Evolutionary conservation across 2,888 invertebrate genomes (phyloP).

Genomic region (Apamea epomidion): DNA sequence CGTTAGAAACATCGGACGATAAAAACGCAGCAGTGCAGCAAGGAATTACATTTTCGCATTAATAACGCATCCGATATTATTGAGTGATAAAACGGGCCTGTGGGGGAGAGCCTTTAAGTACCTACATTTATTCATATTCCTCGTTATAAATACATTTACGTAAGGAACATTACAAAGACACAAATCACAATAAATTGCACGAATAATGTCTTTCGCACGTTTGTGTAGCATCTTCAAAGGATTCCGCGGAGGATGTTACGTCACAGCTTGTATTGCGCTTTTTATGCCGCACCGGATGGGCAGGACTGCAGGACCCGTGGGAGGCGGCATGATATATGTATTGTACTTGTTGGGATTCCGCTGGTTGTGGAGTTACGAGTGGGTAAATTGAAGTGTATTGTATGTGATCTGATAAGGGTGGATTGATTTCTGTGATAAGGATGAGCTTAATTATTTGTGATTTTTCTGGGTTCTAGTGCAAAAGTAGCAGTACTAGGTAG

Average conservation of each 20-base stretch:
- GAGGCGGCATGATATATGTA: constrained; percentile 46
- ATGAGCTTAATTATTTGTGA: not conserved
- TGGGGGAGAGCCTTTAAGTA: not conserved
- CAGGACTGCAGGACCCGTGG: constrained; percentile 43
- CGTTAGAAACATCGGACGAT: no score
- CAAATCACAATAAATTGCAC: constrained; percentile 41
- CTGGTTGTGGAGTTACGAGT: constrained; percentile 4
- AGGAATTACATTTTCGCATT: no score
- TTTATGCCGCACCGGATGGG: constrained; percentile 58
- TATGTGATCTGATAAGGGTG: constrained; percentile 21
- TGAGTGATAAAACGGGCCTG: not conserved
- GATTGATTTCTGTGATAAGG: not conserved
- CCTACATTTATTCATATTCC: not conserved
- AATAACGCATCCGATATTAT: not conserved
- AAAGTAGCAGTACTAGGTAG: not conserved
- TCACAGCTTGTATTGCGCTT: constrained; percentile 58
- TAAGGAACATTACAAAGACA: constrained; percentile 16
- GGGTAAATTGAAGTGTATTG: not conserved
- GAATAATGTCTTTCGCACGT: constrained; percentile 40
- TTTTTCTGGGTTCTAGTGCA: not conserved
- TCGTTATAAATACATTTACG: constrained; percentile 8
- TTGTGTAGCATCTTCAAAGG: constrained; percentile 45
- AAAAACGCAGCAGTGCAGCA: no score
- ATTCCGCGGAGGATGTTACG: constrained; percentile 58
- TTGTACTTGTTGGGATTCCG: not conserved